Conservation (phyloP, 2,113 vertebrate species). For the Podiceps cristatus region DNA sequence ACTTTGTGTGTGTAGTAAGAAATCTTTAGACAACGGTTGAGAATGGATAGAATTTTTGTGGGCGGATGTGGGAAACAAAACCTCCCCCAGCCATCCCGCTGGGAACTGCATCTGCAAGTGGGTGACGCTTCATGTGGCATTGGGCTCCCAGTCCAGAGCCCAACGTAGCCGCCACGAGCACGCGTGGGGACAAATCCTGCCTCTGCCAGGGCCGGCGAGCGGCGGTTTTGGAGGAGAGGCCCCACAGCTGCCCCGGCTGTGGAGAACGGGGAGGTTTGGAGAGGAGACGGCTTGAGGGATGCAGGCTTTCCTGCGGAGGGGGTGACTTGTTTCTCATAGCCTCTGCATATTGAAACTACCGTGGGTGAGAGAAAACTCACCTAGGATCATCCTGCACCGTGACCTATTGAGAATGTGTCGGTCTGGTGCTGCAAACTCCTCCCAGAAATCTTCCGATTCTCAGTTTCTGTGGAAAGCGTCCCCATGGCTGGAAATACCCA, state of each 20-base stretch:
- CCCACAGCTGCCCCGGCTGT: too few species aligned
- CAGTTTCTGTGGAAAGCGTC: rapidly evolving
- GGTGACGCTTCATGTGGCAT: too few species aligned
- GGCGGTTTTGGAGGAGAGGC: too few species aligned
- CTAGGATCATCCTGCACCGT: rapidly evolving
- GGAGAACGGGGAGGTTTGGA: too few species aligned
- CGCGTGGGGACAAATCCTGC: too few species aligned
- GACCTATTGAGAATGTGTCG: rapidly evolving
- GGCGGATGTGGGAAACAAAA: not conserved
- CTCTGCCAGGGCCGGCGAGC: too few species aligned
- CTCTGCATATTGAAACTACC: not conserved
- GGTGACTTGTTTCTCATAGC: not conserved
- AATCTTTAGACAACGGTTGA: not conserved
- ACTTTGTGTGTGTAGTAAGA: not conserved
- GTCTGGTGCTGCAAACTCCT: not conserved
- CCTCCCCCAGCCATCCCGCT: too few species aligned
- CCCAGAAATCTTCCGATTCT: rapidly evolving
- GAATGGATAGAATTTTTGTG: not conserved
- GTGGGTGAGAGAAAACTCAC: not conserved
- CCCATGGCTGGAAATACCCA: not conserved
- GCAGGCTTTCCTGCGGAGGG: too few species aligned
- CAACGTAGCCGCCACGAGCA: too few species aligned
- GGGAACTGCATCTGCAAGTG: too few species aligned
- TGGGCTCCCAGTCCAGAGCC: too few species aligned
- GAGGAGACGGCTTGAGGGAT: too few species aligned